Conservation (phyloP, 2,113 vertebrate genomes). For the Campylomormyrus numenius region DNA sequence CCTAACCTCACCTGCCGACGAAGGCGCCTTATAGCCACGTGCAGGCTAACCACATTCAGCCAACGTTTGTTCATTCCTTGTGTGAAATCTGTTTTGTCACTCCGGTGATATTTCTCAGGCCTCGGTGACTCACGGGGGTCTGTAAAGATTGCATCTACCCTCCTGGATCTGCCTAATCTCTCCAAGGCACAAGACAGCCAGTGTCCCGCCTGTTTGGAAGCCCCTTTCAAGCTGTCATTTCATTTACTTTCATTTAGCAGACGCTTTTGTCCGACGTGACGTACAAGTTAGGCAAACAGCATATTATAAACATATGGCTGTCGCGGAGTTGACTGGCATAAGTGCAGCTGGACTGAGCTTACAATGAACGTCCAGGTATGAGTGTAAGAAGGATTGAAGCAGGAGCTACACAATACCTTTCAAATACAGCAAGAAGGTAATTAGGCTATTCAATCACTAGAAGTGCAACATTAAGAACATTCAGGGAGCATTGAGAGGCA, state of each 20-base stretch:
- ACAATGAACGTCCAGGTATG: neutral
- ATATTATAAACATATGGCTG: neutral
- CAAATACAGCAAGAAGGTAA: neutral
- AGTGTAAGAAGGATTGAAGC: neutral
- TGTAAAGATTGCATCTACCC: neutral
- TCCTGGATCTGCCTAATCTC: neutral
- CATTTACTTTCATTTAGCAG: neutral
- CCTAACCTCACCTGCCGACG: neutral
- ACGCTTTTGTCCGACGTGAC: neutral
- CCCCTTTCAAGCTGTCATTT: neutral
- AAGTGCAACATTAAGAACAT: neutral
- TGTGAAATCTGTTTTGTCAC: neutral
- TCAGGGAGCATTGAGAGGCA: neutral
- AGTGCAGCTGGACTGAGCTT: neutral
- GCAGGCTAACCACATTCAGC: neutral
- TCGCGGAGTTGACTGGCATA: neutral
- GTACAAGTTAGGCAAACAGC: neutral
- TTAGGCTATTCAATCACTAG: neutral
- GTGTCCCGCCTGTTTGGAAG: neutral
- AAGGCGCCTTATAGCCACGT: neutral
- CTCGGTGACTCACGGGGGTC: neutral
- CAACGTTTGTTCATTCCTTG: no score
- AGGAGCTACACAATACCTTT: neutral
- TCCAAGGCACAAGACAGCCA: neutral
- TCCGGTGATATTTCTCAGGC: neutral